Evolutionary conservation across 1,140 invertebrate genomes (phyloP), one percentile per base, ranked within the genome.

Genomic region (Heliconius hewitsoni): DNA sequence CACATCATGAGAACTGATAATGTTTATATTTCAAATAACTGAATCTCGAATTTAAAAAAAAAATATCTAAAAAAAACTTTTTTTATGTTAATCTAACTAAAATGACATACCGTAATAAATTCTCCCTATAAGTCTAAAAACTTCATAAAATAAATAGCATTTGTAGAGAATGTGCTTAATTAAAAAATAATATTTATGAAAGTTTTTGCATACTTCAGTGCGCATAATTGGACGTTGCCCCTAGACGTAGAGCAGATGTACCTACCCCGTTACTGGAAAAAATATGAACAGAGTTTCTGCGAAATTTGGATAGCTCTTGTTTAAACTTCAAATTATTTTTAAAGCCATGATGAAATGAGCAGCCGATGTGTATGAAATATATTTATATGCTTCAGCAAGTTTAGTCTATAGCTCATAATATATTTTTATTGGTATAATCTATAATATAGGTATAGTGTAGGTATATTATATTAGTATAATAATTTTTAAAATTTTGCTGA

Each of bases 151-250:
- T 76, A 70, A 76, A 76, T 76, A 71, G 60, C 55, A 76, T 76
- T 71, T 70, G 60, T 66, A 23, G 74, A 76, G 74, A 60, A 76
- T 70, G 66, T 76, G 74, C 74, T 76, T 76, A 76, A 76, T 76
- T 76, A 76, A 76, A 76, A 76, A 76, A 76, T 71, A 70, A 76
- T 70, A 50, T 71, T 71, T 76, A 76, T 77, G 70, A 72, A 77
- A 77, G 77, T 78, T 78, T 74, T 78, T 74, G 77, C 77, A 78
- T 70, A 72, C 77, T 78, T 78, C 52, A 57, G 72, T 78, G 72
- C 52, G 50, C 76, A 70, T 78, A 78, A 78, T 78, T 74, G 78
- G 73, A 79, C 60, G 72, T 50, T 78, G 78, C 73, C 78, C 74
- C 73, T 74, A 74, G 78, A 66, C 75, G 39, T 73, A 75, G 73